Evolutionary conservation across 1,140 invertebrate genomes (phyloP), one percentile per base, ranked within the genome.

Genomic region (Phortica variegata): DNA sequence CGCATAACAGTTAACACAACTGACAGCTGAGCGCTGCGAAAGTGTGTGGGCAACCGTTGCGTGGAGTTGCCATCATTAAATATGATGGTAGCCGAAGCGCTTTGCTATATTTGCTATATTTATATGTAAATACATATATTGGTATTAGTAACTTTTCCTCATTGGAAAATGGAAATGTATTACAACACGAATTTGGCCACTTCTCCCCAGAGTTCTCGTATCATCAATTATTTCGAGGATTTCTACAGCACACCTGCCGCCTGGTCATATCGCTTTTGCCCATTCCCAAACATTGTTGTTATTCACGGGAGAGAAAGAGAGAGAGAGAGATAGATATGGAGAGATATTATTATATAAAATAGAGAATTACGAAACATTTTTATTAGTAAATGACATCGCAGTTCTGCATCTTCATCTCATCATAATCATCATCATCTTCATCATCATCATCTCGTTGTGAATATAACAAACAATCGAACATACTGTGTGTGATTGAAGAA

Each of bases 211-310:
- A 75, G 73, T 56, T 59, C 61, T 73, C 55, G 42, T 65, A 45
- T 60, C 51, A 58, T 56, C 62, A 75, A 70, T 71, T 65, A 65
- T 70, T 75, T 75, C 73, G 72, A 75, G 72, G 72, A 75, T 75
- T 75, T 75, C 79, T 75, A 77, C 77, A 72, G 78, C 78, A 79
- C 78, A 58, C 68, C 79, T 80, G 78, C 79, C 79, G 81, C 77
- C 78, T 83, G 81, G 81, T 82, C 80, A 82, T 82, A 82, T 83
- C 79, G 81, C 81, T 79, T 75, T 80, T 82, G 81, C 81, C 82
- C 82, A 83, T 83, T 82, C 81, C 82, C 76, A 76, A 70, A 74
- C 71, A 74, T 71, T 54, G 70, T 73, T 34, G 44, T 26, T 53
- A 21, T 40, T 40, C 12, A 26, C 43, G 19, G 77, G 75, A 77